Conservation (phyloP, 1,140 invertebrate genomes). For the Piezodorus guildinii region DNA sequence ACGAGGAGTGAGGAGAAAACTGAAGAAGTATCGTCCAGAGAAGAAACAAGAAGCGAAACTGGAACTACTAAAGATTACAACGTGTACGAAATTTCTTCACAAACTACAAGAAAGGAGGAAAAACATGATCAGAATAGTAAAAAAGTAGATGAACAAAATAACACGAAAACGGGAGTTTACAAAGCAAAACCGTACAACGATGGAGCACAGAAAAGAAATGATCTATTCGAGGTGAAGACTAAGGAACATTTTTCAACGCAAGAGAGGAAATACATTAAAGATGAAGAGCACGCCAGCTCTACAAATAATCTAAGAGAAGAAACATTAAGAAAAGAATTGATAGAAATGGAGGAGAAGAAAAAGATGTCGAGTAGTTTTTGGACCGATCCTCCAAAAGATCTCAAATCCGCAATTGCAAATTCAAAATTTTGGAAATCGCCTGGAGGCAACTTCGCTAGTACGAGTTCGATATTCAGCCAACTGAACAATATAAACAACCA, state of each 20-base stretch:
- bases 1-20: not conserved
- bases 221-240: too few relatives aligned
- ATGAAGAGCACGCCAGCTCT: too few relatives aligned
- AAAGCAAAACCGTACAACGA: too few relatives aligned
- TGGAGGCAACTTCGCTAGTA: not conserved
- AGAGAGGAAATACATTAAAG: too few relatives aligned
- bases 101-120: too few relatives aligned
- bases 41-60: not conserved
- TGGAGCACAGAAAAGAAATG: too few relatives aligned
- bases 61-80: too few relatives aligned
- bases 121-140: too few relatives aligned
- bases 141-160: too few relatives aligned
- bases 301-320: not conserved
- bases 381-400: not conserved
- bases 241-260: too few relatives aligned
- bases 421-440: not conserved
- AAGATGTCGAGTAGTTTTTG: not conserved
- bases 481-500: not conserved
- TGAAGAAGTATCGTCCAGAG: not conserved
- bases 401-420: not conserved
- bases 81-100: too few relatives aligned
- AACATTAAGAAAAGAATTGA: not conserved
- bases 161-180: too few relatives aligned
- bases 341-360: not conserved
- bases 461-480: slow-evolving; percentile 6